A percentile compares a stretch with the other conserved stretches of the same genome.
Conservation (phyloP, 2,888 invertebrate genomes). For the Drosophila dives region DNA sequence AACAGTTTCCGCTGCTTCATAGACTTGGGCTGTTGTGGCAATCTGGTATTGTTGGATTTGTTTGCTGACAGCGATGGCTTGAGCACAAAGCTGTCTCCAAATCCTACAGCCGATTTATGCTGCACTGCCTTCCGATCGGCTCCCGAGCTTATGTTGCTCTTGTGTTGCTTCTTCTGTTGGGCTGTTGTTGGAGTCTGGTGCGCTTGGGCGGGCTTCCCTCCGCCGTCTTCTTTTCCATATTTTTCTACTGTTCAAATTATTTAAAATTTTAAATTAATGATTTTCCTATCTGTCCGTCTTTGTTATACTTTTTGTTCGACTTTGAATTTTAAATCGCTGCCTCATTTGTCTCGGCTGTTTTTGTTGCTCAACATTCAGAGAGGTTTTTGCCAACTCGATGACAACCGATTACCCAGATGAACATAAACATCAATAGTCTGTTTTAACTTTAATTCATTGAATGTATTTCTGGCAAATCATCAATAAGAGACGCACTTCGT, state of each 20-base stretch:
- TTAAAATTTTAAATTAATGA: neutral
- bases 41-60: neutral
- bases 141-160: neutral
- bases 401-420: constrained; percentile 7
- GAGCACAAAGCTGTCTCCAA: constrained; percentile 21
- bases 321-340: constrained; percentile 38
- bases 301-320: constrained; percentile 3
- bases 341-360: constrained; percentile 11
- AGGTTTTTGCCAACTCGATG: neutral
- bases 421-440: neutral
- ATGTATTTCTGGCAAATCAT: neutral
- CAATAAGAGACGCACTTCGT: neutral
- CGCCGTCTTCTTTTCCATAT: too few species aligned
- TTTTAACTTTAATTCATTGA: neutral
- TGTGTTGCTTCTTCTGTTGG: neutral
- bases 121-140: neutral
- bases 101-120: constrained; percentile 15
- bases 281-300: neutral
- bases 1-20: constrained; percentile 52
- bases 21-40: neutral
- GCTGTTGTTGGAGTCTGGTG: constrained; percentile 20
- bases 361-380: constrained; percentile 1
- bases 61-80: neutral
- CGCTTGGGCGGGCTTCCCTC: constrained; percentile 49
- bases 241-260: too few species aligned